Conservation (phyloP, 2,888 invertebrate genomes). For the Ectobius pallidus region DNA sequence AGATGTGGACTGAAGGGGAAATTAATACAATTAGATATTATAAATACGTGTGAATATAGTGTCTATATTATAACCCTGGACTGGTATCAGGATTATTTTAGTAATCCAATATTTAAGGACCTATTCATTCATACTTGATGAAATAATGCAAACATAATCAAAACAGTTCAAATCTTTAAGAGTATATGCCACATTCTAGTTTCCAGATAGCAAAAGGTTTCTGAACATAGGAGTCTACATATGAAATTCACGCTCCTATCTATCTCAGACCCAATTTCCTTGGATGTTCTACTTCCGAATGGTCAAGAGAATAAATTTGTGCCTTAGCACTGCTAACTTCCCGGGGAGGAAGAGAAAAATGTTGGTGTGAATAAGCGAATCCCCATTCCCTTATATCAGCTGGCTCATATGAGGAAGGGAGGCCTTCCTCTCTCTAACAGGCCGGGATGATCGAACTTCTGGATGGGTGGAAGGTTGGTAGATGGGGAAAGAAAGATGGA, state of each 20-base stretch:
- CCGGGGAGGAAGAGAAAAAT: background rate
- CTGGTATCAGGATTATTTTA: too few species aligned
- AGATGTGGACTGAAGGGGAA: too few species aligned
- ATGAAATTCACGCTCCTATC: background rate
- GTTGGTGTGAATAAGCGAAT: background rate
- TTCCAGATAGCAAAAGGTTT: background rate
- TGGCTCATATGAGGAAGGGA: background rate
- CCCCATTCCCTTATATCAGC: conserved; percentile 15
- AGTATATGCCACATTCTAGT: too few species aligned
- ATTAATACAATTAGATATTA: too few species aligned
- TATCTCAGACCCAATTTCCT: background rate
- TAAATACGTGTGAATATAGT: too few species aligned
- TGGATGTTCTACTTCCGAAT: background rate
- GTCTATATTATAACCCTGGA: too few species aligned
- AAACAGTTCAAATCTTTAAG: too few species aligned
- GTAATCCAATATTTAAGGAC: too few species aligned
- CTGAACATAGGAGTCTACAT: background rate
- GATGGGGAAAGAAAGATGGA: background rate
- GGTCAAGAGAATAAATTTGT: background rate
- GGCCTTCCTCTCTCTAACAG: background rate
- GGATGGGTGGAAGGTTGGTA: background rate
- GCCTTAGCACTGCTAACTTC: background rate
- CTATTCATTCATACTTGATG: too few species aligned
- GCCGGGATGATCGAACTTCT: background rate
- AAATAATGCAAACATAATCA: too few species aligned